Conservation (phyloP, 2,113 vertebrate genomes). For the Protomyctophum bolini region DNA sequence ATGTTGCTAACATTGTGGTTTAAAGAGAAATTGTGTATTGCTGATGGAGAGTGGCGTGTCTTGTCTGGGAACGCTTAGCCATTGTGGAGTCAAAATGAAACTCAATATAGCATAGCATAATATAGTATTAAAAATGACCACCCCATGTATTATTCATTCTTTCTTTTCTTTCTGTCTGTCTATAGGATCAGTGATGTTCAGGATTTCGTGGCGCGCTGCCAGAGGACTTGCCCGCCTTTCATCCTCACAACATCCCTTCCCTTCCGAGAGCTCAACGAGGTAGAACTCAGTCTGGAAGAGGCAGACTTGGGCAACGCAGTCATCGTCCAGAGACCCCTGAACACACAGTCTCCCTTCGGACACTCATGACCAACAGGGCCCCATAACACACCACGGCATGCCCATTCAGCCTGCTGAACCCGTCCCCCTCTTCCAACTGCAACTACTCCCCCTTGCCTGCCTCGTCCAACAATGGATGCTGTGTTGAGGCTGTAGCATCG, state of each 20-base stretch:
- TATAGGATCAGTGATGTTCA: slow-evolving; percentile 87
- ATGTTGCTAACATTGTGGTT: slow-evolving; percentile 38
- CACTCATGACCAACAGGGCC: slow-evolving; percentile 66
- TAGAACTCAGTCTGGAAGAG: slow-evolving; percentile 84
- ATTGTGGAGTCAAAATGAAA: not conserved
- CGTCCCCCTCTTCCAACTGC: no score
- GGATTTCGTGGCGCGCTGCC: slow-evolving; percentile 86
- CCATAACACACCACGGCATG: not conserved
- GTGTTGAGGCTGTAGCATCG: slow-evolving; percentile 4
- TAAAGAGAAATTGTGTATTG: slow-evolving; percentile 36
- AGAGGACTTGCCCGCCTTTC: slow-evolving; percentile 83
- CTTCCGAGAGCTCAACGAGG: slow-evolving; percentile 78
- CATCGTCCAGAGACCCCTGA: slow-evolving; percentile 87
- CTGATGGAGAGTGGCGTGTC: slow-evolving; percentile 6
- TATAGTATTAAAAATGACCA: not conserved
- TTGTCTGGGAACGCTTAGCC: slow-evolving; percentile 8
- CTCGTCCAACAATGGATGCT: slow-evolving; percentile 16
- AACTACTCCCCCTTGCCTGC: not conserved
- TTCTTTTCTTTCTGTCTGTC: not conserved
- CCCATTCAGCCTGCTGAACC: no score
- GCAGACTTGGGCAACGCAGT: slow-evolving; percentile 88
- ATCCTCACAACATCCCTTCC: slow-evolving; percentile 88
- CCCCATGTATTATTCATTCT: not conserved
- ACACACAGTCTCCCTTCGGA: slow-evolving; percentile 80
- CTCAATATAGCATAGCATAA: no score